Percentiles rank a stretch among this genome's conserved stretches.
Evolutionary conservation across 2,113 vertebrate species (phyloP).

Genomic region (Corythoichthys intestinalis): DNA sequence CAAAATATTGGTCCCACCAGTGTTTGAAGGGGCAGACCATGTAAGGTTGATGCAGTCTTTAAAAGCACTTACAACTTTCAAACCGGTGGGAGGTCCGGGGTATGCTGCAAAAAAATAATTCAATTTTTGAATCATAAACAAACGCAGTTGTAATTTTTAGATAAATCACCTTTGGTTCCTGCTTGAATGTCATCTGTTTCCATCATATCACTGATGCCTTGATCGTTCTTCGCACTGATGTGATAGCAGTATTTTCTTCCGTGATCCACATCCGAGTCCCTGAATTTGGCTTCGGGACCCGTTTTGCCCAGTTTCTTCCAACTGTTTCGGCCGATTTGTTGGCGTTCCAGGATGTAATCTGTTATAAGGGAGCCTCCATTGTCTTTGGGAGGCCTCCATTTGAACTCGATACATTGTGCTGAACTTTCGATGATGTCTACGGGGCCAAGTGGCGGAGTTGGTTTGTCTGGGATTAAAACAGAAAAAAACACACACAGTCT

Average conservation of each 20-base stretch:
- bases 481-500: background rate
- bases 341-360: conserved; percentile 77
- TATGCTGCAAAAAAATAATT: conserved; percentile 60
- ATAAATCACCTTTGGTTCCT: conserved; percentile 76
- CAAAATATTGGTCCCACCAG: conserved; percentile 69
- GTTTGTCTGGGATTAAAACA: conserved; percentile 67
- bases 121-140: background rate
- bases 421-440: conserved; percentile 75
- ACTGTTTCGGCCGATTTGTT: conserved; percentile 76
- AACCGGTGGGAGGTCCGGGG: conserved; percentile 75
- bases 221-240: conserved; percentile 73
- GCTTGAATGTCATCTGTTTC: conserved; percentile 80
- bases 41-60: conserved; percentile 73
- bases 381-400: conserved; percentile 79
- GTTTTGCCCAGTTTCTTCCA: conserved; percentile 80
- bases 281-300: conserved; percentile 71
- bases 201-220: conserved; percentile 75
- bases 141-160: background rate
- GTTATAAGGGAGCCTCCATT: conserved; percentile 77
- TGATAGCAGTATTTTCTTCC: conserved; percentile 83
- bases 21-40: conserved; percentile 77
- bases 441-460: conserved; percentile 77
- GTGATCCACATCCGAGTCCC: conserved; percentile 73
- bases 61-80: conserved; percentile 73
- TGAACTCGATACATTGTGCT: conserved; percentile 66